These are phyloP conservation scores for Perodicticus potto DNA, from an alignment of 2,797 vertebrate genomes.

Conservation along the genomic window DNA sequence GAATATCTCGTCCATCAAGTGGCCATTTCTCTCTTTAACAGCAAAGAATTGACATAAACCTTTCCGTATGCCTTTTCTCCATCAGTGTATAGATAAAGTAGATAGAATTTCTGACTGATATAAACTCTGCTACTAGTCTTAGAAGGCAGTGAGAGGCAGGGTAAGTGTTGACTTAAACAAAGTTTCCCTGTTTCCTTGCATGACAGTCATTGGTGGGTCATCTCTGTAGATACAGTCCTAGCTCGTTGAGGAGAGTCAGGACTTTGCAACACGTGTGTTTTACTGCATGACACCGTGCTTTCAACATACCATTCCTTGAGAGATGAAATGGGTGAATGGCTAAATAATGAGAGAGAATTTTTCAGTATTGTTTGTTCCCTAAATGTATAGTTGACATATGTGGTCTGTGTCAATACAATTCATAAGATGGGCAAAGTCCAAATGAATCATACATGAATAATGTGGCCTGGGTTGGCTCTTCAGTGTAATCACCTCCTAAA, in stretches of 20 bases:
- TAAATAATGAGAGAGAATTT: not conserved
- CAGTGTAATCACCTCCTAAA: not conserved
- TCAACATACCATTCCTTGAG: not conserved
- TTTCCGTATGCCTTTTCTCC: not conserved
- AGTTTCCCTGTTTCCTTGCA: fast-evolving
- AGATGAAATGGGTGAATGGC: not conserved
- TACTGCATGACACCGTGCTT: not conserved
- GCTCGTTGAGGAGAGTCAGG: not conserved
- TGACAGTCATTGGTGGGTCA: not conserved
- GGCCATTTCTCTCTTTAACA: not conserved
- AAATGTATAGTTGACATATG: not conserved
- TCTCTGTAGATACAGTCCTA: not conserved
- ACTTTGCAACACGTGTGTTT: not conserved
- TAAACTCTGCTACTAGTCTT: not conserved
- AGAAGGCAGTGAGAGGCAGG: not conserved
- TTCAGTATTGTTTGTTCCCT: not conserved
- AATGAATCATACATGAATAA: not conserved
- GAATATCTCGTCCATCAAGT: not conserved
- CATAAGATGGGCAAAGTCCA: not conserved
- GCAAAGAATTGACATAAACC: not conserved
- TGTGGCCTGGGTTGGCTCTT: not conserved
- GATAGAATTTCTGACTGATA: not conserved
- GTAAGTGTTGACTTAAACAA: not conserved
- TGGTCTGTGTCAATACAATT: not conserved
- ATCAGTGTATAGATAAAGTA: not conserved